These are phyloP conservation scores for Philereme vetulata DNA, from an alignment of 2,888 invertebrate species.

Conservation along the genomic window DNA sequence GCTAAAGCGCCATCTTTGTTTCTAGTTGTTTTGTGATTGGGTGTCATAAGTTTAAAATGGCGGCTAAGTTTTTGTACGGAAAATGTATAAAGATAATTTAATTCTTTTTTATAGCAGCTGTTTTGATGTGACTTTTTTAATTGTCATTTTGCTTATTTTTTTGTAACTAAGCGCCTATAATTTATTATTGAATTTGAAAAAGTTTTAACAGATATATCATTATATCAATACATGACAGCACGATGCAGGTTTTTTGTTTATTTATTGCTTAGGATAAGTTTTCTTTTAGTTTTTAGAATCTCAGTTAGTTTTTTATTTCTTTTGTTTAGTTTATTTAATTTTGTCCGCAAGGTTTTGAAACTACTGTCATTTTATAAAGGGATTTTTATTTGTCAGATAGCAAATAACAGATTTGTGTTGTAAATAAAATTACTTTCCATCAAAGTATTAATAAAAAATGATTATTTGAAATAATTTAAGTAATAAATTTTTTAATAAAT, in stretches of 20 bases:
- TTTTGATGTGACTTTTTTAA: background rate
- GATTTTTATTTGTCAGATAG: no score
- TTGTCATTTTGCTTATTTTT: constrained; percentile 14
- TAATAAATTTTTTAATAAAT: background rate
- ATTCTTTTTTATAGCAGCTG: background rate
- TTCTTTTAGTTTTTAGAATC: constrained; percentile 67
- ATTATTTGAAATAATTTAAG: no score
- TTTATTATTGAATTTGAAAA: constrained; percentile 2
- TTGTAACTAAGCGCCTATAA: constrained; percentile 12
- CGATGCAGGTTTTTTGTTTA: constrained; percentile 59
- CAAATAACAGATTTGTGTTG: no score
- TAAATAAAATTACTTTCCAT: no score
- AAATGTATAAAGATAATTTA: no score
- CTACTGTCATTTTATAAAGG: constrained; percentile 2
- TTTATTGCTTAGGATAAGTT: constrained; percentile 53
- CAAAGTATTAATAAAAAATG: no score
- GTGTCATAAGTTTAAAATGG: no score
- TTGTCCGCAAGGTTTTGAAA: constrained; percentile 33
- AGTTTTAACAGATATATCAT: constrained; percentile 5
- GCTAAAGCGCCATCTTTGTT: no score
- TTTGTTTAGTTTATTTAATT: constrained; percentile 40
- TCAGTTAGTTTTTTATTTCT: constrained; percentile 54
- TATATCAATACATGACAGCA: constrained; percentile 47
- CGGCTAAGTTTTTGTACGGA: no score
- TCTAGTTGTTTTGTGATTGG: no score